A percentile compares a stretch with the other conserved stretches of the same genome.
phyloP scores from a whole-genome alignment of 2,797 vertebrate species.

The Synaphobranchus kaupii region DNA sequence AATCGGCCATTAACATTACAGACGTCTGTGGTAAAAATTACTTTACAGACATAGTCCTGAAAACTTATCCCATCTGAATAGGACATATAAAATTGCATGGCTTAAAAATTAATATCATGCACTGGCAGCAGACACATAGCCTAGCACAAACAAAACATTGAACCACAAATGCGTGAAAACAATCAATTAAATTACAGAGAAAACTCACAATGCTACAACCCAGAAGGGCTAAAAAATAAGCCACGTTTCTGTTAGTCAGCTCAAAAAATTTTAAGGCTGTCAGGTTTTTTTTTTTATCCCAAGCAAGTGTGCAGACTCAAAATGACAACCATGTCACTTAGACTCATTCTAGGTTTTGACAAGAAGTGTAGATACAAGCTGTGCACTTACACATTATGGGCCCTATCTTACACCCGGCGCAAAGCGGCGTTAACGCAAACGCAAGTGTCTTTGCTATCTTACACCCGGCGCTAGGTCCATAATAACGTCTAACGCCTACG shows the following conservation, averaged over 20 bases:
- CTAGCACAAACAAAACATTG: no score
- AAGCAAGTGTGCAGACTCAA: not conserved
- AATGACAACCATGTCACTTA: not conserved
- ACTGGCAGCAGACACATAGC: not conserved
- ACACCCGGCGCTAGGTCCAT: no score
- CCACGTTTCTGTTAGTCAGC: not conserved
- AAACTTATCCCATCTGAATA: no score
- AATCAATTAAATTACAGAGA: not conserved
- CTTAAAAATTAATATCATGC: not conserved
- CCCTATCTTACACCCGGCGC: no score
- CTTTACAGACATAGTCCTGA: no score
- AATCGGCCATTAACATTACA: no score
- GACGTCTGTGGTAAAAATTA: no score
- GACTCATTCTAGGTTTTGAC: not conserved
- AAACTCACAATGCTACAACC: not conserved
- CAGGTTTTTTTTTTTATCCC: not conserved
- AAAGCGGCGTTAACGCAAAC: no score
- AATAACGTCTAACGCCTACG: no score
- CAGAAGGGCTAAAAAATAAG: not conserved
- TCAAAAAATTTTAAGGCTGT: not conserved
- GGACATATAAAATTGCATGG: not conserved
- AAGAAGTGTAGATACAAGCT: not conserved
- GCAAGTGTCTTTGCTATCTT: no score
- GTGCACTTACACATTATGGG: no score
- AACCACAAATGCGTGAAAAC: not conserved